A percentile compares a stretch with the other conserved stretches of the same genome.
Conservation (phyloP, 2,888 invertebrate genomes). For the Melanostoma mellinum region DNA sequence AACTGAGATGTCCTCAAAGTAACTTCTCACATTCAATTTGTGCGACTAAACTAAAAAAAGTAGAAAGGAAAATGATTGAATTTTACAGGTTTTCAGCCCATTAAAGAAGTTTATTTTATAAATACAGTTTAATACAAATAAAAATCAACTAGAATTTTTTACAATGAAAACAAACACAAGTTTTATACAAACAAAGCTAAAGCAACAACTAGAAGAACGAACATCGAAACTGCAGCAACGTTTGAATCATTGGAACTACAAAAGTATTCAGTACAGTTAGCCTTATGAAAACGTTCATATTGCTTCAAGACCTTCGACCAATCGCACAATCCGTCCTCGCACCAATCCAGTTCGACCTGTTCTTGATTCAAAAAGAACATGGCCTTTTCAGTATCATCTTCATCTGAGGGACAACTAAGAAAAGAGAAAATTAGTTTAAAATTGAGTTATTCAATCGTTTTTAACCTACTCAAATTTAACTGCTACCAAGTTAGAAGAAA, state of each 20-base stretch:
- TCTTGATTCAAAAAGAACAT: slow-evolving; percentile 89
- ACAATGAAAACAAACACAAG: no score
- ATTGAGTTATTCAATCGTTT: not conserved
- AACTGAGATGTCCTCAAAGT: no score
- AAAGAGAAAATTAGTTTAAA: not conserved
- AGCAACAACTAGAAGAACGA: not conserved
- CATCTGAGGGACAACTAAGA: slow-evolving; percentile 74
- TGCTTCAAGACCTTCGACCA: slow-evolving; percentile 87
- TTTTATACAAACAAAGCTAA: no score
- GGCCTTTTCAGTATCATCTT: slow-evolving; percentile 83
- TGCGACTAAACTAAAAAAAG: no score
- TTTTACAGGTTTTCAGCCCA: no score
- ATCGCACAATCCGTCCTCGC: slow-evolving; percentile 89
- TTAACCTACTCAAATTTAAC: slow-evolving; percentile 87
- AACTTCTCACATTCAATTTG: no score
- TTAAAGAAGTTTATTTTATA: no score
- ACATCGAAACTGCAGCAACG: not conserved
- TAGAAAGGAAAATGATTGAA: no score
- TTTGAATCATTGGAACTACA: slow-evolving; percentile 75
- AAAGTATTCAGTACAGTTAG: slow-evolving; percentile 78
- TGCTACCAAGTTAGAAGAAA: slow-evolving; percentile 88
- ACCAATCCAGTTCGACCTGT: slow-evolving; percentile 86
- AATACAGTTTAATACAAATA: no score
- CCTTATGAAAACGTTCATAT: slow-evolving; percentile 83
- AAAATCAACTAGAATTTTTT: no score